Conservation (phyloP, 2,888 invertebrate genomes). For the Ophion costatus region DNA sequence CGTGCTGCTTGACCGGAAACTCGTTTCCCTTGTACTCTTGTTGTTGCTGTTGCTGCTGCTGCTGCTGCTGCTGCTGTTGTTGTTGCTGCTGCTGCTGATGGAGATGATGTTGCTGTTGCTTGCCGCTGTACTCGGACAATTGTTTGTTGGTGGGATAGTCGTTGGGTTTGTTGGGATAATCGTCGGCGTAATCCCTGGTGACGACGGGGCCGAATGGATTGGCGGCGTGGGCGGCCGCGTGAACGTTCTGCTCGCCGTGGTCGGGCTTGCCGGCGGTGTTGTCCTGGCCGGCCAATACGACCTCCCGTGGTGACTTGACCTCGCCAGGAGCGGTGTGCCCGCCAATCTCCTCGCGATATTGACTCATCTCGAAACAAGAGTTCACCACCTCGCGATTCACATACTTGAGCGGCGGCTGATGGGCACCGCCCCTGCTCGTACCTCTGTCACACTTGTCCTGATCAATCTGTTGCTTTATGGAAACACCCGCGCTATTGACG, state of each 20-base stretch:
- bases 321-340: conserved; percentile 84
- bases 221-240: conserved; percentile 79
- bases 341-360: conserved; percentile 89
- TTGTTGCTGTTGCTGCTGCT: conserved; percentile 48
- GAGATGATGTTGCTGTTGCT: conserved; percentile 73
- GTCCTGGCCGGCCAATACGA: conserved; percentile 77
- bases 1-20: conserved; percentile 74
- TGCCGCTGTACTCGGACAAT: conserved; percentile 74
- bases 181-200: conserved; percentile 86
- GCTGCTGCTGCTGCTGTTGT: conserved; percentile 64
- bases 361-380: conserved; percentile 87
- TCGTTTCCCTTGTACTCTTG: conserved; percentile 74
- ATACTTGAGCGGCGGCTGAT: conserved; percentile 88
- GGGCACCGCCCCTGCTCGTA: conserved; percentile 78
- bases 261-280: conserved; percentile 76
- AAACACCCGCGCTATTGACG: conserved; percentile 82
- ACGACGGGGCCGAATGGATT: conserved; percentile 85
- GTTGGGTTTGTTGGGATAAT: conserved; percentile 85
- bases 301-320: conserved; percentile 80
- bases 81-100: conserved; percentile 44
- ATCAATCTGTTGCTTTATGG: conserved; percentile 79
- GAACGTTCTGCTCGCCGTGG: conserved; percentile 74
- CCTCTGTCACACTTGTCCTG: conserved; percentile 78
- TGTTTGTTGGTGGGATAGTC: conserved; percentile 75
- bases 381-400: conserved; percentile 89